phyloP scores from a whole-genome alignment of 2,797 vertebrate genomes.

The Saxicola maurus region DNA sequence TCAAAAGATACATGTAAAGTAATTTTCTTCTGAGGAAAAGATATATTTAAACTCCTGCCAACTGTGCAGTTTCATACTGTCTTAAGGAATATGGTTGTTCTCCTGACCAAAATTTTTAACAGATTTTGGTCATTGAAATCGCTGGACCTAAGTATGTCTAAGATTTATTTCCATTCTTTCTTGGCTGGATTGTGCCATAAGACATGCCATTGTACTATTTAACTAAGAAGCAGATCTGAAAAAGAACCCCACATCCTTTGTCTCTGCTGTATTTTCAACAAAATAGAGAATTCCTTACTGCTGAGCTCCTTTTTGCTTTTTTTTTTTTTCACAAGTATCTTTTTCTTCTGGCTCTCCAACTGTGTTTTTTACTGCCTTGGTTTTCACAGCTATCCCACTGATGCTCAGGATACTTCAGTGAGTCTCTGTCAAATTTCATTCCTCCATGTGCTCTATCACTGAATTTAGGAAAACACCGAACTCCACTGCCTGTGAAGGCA shows the following conservation, averaged over 20 bases:
- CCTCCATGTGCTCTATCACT: not conserved
- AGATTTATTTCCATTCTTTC: not conserved
- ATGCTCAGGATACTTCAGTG: not conserved
- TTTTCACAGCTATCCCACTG: not conserved
- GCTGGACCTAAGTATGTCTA: not conserved
- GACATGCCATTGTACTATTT: not conserved
- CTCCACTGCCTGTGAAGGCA: not conserved
- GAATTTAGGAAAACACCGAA: not conserved
- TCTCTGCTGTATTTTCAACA: not conserved
- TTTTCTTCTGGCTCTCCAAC: not conserved
- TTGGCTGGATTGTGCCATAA: not conserved
- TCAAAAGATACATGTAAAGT: not conserved
- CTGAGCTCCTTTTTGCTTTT: not conserved
- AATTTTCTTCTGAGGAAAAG: not conserved
- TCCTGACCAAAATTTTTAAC: not conserved
- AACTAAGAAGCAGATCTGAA: not conserved
- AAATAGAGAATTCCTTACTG: not conserved
- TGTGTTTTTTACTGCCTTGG: not conserved
- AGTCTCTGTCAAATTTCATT: not conserved
- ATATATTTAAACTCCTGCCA: not conserved
- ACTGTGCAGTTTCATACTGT: not conserved
- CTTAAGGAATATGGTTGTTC: not conserved
- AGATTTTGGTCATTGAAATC: not conserved
- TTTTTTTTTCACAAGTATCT: not conserved
- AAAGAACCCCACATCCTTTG: not conserved